These are phyloP conservation scores for Oreochromis spilurus DNA, from an alignment of 2,113 vertebrate genomes.

Conservation along the genomic window DNA sequence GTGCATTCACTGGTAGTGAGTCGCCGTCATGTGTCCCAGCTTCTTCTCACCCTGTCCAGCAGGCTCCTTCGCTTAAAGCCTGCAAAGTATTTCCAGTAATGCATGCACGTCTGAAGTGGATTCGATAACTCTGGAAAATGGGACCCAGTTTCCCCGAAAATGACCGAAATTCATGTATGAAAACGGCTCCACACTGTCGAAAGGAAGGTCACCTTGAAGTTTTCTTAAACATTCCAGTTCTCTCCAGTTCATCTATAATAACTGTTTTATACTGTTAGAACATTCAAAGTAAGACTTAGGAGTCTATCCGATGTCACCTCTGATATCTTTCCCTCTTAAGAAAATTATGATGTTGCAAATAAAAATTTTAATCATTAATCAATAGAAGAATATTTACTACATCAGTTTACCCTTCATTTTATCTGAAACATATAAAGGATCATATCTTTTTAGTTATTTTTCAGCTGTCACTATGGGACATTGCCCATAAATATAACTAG, in stretches of 20 bases:
- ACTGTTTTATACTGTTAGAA: background rate
- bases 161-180: background rate
- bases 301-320: background rate
- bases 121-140: background rate
- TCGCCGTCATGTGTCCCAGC: background rate
- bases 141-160: background rate
- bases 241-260: background rate
- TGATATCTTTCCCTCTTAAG: background rate
- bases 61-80: background rate
- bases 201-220: background rate
- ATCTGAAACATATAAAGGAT: background rate
- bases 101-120: background rate
- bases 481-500: background rate
- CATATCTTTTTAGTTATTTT: background rate
- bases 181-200: background rate
- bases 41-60: background rate
- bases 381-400: background rate
- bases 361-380: background rate
- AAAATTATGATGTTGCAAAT: background rate
- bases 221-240: background rate
- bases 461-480: background rate
- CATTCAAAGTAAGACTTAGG: background rate
- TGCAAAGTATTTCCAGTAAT: background rate
- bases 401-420: background rate
- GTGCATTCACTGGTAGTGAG: background rate